Evolutionary conservation across 2,113 vertebrate genomes (phyloP), one percentile per base, ranked within the genome.

Genomic region (Gallinago jamesoni): DNA sequence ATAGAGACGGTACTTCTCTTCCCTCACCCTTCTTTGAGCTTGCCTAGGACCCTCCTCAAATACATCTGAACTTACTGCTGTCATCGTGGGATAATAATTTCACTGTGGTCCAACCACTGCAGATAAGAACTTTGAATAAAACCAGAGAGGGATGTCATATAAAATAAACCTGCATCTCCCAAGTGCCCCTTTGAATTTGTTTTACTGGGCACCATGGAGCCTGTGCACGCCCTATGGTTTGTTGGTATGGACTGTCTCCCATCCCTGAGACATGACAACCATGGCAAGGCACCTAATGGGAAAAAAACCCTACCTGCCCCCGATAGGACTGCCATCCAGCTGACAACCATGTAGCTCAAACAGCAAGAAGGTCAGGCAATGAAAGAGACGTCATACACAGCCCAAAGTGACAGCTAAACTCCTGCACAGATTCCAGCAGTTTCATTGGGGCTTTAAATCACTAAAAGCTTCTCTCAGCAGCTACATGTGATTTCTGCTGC

Each of bases 401-500:
- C 80, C 89, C 59, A 25, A 62, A 92, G 80, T 90, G 95, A 97
- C 85, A 95, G 94, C 52, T 91, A 76, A 93, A 89, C 90, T 94
- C 89, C 85, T 30, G 69, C 37, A 12, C 85, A 76, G 74, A 95
- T 90, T 92, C 94, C 85, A 94, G 80, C 12, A 27, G 68, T 92
- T 97, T 80, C 96, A 85, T 87, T 85, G 67, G 88, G 93, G 70
- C 69, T 92, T 86, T 94, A 94, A 93, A 93, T 92, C 92, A 85
- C 92, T 74, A 33, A 94, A 87, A 95, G 77, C 91, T 96, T 92
- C 89, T 94, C 92, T 94, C 91, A 97, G 95, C 94, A 97, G 1
- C 82, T 97, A 76, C 92, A 88, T 76, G 95, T 87, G 81, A 96
- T 84, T 96, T 87, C 76, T 93, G 89, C 89, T n/a, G 63, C 3